Percentiles rank a stretch among this genome's conserved stretches.
These are phyloP conservation scores for Nineta flava DNA, from an alignment of 2,888 invertebrate species.

Conservation along the genomic window DNA sequence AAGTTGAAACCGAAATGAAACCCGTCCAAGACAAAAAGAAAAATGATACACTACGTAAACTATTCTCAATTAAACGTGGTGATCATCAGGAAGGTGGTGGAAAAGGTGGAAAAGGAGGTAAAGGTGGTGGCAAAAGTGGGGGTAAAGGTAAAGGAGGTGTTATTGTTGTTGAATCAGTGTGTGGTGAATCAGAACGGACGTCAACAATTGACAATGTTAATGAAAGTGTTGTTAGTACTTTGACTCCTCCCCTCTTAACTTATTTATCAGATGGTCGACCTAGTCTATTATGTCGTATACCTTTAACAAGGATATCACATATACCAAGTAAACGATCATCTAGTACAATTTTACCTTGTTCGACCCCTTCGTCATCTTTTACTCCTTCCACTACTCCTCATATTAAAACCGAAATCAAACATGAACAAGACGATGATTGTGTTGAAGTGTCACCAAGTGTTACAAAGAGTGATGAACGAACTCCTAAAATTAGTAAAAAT, in stretches of 20 bases:
- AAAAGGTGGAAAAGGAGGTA: slow-evolving; percentile 43
- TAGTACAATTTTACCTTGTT: slow-evolving; percentile 21
- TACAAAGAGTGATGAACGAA: not conserved
- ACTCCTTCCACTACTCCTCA: slow-evolving; percentile 23
- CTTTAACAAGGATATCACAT: slow-evolving; percentile 13
- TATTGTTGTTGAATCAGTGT: slow-evolving; percentile 42
- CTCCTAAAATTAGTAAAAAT: not conserved
- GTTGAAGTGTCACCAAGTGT: slow-evolving; percentile 1
- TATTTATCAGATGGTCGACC: slow-evolving; percentile 20
- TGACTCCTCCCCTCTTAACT: slow-evolving; percentile 17
- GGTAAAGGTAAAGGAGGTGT: slow-evolving; percentile 49
- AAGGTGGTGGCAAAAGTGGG: slow-evolving; percentile 10
- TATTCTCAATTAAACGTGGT: slow-evolving; percentile 40
- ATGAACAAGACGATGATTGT: slow-evolving; percentile 9
- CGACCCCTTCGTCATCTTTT: no score
- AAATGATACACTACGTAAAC: slow-evolving; percentile 45
- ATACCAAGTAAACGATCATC: slow-evolving; percentile 11
- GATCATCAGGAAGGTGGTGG: slow-evolving; percentile 50
- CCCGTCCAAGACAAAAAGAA: slow-evolving; percentile 52
- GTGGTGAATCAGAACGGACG: slow-evolving; percentile 30
- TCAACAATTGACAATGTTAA: slow-evolving; percentile 18
- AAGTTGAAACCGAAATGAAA: slow-evolving; percentile 31
- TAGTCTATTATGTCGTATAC: slow-evolving; percentile 15
- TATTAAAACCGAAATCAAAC: not conserved
- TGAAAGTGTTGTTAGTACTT: slow-evolving; percentile 23